Percentiles rank a stretch among this genome's conserved stretches.
Evolutionary conservation across 2,888 invertebrate genomes (phyloP).

Genomic region (Mesorhabditis spiculigera): DNA sequence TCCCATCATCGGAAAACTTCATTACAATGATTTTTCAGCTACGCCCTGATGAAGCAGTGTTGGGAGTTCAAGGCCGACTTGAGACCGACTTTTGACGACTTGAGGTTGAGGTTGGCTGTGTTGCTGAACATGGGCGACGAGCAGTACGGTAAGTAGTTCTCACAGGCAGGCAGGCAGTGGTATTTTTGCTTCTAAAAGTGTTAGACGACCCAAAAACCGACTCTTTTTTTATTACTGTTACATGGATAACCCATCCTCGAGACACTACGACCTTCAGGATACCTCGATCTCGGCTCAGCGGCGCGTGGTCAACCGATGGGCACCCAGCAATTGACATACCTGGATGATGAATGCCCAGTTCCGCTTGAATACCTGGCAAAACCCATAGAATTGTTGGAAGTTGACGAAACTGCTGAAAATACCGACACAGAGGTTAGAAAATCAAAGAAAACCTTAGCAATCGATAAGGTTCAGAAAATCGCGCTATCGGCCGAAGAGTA

Average conservation of each 20-base stretch:
- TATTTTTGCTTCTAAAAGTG: too few species aligned
- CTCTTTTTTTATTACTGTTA: too few species aligned
- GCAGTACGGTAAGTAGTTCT: conserved; percentile 25
- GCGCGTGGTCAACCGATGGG: not conserved
- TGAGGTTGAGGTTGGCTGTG: conserved; percentile 13
- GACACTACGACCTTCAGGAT: not conserved
- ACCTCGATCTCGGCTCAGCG: not conserved
- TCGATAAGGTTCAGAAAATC: not conserved
- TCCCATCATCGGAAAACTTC: not conserved
- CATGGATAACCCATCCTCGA: too few species aligned
- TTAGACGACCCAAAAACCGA: too few species aligned
- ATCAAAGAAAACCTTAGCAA: too few species aligned
- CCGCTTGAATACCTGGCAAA: not conserved
- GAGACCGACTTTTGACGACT: conserved; percentile 33
- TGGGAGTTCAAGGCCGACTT: conserved; percentile 24
- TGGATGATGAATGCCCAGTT: not conserved
- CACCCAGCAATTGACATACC: not conserved
- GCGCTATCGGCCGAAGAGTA: not conserved
- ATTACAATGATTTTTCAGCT: conserved; percentile 21
- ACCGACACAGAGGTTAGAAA: too few species aligned
- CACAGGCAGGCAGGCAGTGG: too few species aligned
- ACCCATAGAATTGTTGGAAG: too few species aligned
- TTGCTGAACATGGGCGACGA: conserved; percentile 37
- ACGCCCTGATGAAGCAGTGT: conserved; percentile 30
- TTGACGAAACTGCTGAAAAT: too few species aligned